Evolutionary conservation across 2,113 vertebrate species (phyloP).

Genomic region (Tychaedon coryphoeus): DNA sequence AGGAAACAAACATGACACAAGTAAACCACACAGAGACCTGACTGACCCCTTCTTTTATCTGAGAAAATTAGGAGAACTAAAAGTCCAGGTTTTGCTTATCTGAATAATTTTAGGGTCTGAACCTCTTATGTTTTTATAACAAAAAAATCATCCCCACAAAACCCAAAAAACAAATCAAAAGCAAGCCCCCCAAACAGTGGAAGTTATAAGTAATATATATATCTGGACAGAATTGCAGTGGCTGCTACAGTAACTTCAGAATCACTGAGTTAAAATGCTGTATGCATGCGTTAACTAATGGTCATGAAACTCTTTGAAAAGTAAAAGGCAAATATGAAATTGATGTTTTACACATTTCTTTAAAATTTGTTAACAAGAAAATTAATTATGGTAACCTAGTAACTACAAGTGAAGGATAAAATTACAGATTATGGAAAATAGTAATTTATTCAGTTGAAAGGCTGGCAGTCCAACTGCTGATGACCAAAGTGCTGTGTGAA

Average conservation of each 20-base stretch:
- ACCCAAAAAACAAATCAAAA: neutral
- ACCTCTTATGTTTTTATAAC: neutral
- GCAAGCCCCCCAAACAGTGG: neutral
- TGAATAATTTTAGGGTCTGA: neutral
- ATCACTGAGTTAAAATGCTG: neutral
- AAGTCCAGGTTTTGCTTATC: neutral
- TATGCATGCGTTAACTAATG: neutral
- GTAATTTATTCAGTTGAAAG: neutral
- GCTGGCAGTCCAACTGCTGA: accelerated
- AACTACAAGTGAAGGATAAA: neutral
- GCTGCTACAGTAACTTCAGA: neutral
- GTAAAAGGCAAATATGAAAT: neutral
- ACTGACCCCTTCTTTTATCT: neutral
- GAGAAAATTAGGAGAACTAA: neutral
- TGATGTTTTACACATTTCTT: neutral
- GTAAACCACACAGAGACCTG: neutral
- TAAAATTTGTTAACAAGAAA: neutral
- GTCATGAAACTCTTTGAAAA: neutral
- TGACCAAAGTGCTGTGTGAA: neutral
- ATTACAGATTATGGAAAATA: neutral
- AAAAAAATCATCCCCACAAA: neutral
- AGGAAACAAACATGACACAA: neutral
- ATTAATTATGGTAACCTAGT: neutral
- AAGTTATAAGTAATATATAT: neutral
- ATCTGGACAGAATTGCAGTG: neutral